phyloP scores from a whole-genome alignment of 2,888 invertebrate species.

The Apocheima hispidaria region DNA sequence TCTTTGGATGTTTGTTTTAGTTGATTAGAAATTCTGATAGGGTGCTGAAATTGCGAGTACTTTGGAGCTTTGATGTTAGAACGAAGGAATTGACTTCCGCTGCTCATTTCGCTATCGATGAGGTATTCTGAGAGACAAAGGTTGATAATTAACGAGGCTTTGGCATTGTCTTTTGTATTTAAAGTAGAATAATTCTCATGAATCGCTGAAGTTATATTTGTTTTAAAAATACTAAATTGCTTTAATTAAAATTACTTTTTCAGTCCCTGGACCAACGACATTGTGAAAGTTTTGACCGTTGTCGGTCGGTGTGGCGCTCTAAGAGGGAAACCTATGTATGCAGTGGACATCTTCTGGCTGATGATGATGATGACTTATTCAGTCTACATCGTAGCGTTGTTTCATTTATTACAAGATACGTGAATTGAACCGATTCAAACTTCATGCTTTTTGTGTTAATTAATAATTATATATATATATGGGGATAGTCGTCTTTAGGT shows the following conservation, averaged over 20 bases:
- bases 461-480: too few species aligned
- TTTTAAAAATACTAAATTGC: background rate
- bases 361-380: too few species aligned
- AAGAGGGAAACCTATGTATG: too few species aligned
- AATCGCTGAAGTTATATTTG: background rate
- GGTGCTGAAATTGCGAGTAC: constrained; percentile 5
- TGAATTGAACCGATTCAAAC: too few species aligned
- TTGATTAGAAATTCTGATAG: constrained; percentile 24
- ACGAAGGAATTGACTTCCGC: background rate
- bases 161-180: background rate
- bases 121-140: background rate
- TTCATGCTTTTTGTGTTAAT: too few species aligned
- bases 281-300: too few species aligned
- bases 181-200: background rate
- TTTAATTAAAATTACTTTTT: background rate
- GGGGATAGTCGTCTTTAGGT: too few species aligned
- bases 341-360: too few species aligned
- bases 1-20: constrained; percentile 25
- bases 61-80: constrained; percentile 10
- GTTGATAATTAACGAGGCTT: background rate
- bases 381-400: too few species aligned
- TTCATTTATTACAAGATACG: too few species aligned
- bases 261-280: too few species aligned
- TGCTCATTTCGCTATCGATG: background rate
- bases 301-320: too few species aligned